Conservation (phyloP, 1,140 invertebrate species). For the Cheumatopsyche charites region DNA sequence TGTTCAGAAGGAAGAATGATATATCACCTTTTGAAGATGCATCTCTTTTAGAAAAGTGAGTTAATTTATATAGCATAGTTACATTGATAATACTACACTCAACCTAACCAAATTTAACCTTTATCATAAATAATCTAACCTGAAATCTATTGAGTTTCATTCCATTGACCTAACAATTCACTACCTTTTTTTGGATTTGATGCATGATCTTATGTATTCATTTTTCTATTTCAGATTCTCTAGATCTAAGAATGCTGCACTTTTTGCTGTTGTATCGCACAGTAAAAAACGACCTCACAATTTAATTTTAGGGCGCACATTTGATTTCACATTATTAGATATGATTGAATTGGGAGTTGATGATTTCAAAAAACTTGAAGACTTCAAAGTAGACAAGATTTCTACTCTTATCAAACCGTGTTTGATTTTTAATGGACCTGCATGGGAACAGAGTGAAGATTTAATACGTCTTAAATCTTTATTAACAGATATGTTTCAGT, state of each 20-base stretch:
- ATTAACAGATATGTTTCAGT: constrained; percentile 91
- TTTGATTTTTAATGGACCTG: constrained; percentile 90
- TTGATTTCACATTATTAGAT: constrained; percentile 88
- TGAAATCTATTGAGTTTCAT: no score
- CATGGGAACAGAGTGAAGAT: constrained; percentile 84
- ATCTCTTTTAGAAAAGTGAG: constrained; percentile 76
- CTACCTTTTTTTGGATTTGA: no score
- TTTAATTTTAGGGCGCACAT: constrained; percentile 87
- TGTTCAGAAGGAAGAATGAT: constrained; percentile 82
- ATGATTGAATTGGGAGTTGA: constrained; percentile 96
- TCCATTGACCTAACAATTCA: no score
- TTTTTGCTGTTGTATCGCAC: constrained; percentile 91
- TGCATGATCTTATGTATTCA: not conserved
- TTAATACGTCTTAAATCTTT: constrained; percentile 86
- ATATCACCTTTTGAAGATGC: constrained; percentile 87
- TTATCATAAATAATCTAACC: not conserved
- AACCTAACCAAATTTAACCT: not conserved
- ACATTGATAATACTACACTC: no score
- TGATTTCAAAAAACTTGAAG: constrained; percentile 76
- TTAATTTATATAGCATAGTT: constrained; percentile 29
- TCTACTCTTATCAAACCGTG: constrained; percentile 87
- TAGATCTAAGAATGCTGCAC: constrained; percentile 83
- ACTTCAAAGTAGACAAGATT: constrained; percentile 84
- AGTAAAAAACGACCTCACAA: constrained; percentile 96
- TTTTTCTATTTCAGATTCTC: constrained; percentile 65